A percentile compares a stretch with the other conserved stretches of the same genome.
Conservation (phyloP, 2,888 invertebrate species). For the Cabera pusaria region DNA sequence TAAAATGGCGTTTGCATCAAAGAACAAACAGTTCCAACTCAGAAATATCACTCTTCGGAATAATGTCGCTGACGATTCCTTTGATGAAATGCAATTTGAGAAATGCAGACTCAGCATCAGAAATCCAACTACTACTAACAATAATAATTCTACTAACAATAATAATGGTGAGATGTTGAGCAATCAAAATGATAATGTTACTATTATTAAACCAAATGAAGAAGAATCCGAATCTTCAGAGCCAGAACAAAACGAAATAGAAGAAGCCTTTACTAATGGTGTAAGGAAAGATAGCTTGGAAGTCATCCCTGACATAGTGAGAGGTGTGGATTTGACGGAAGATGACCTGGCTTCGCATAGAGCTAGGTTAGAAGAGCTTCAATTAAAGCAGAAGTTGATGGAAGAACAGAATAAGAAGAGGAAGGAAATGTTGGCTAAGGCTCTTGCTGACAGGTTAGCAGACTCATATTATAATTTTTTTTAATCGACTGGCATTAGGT, state of each 20-base stretch:
- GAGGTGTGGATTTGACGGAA: slow-evolving; percentile 61
- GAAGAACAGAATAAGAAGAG: slow-evolving; percentile 91
- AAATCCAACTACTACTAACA: slow-evolving; percentile 39
- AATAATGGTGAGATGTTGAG: slow-evolving; percentile 1
- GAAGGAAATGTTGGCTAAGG: slow-evolving; percentile 88
- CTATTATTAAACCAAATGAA: slow-evolving; percentile 31
- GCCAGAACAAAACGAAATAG: slow-evolving; percentile 21
- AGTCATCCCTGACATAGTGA: slow-evolving; percentile 57
- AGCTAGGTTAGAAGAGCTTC: slow-evolving; percentile 86
- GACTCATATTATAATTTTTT: no score
- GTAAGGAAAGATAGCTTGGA: slow-evolving; percentile 25
- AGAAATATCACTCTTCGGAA: slow-evolving; percentile 37
- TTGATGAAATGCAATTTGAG: slow-evolving; percentile 61
- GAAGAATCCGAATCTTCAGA: slow-evolving; percentile 2
- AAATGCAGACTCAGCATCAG: slow-evolving; percentile 70
- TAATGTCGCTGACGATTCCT: slow-evolving; percentile 56
- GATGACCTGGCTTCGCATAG: slow-evolving; percentile 68
- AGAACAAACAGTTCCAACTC: slow-evolving; percentile 22
- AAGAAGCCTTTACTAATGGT: slow-evolving; percentile 14
- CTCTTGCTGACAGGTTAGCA: slow-evolving; percentile 88
- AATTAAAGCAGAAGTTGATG: slow-evolving; percentile 88
- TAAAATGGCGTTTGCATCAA: slow-evolving; percentile 9
- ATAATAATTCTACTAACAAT: slow-evolving; percentile 33
- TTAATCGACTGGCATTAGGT: no score
- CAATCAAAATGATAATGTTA: slow-evolving; percentile 25